These are phyloP conservation scores for Brienomyrus longianalis DNA, from an alignment of 2,113 vertebrate species.

Conservation along the genomic window DNA sequence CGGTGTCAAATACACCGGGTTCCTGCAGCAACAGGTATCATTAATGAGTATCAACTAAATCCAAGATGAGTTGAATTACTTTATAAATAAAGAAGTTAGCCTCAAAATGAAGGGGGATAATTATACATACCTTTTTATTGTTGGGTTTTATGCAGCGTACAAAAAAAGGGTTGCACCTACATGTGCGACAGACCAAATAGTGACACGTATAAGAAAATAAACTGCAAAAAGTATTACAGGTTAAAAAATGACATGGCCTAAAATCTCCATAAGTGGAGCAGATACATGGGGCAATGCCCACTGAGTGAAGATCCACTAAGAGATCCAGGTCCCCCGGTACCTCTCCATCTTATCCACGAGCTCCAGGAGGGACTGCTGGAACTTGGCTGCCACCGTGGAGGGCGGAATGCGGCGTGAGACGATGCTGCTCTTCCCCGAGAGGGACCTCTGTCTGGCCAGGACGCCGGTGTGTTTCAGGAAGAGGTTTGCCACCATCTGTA, in stretches of 20 bases:
- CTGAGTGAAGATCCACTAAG: neutral
- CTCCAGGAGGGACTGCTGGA: slow-evolving; percentile 88
- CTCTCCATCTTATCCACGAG: slow-evolving; percentile 92
- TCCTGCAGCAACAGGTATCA: slow-evolving; percentile 59
- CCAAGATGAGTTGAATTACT: neutral
- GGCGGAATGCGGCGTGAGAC: slow-evolving; percentile 75
- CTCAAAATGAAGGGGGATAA: neutral
- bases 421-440: slow-evolving; percentile 68
- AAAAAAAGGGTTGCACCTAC: slow-evolving; percentile 91
- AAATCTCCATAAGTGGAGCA: neutral
- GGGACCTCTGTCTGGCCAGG: slow-evolving; percentile 68
- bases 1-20: slow-evolving; percentile 74
- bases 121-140: slow-evolving; percentile 79
- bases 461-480: slow-evolving; percentile 76
- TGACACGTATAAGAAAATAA: slow-evolving; percentile 18
- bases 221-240: neutral
- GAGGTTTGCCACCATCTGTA: slow-evolving; percentile 82
- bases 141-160: slow-evolving; percentile 97
- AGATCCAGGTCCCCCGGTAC: slow-evolving; percentile 43
- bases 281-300: neutral
- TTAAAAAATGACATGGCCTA: neutral
- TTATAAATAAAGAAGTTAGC: neutral
- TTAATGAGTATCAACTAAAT: neutral
- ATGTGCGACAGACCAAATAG: slow-evolving; percentile 31
- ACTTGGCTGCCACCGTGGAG: slow-evolving; percentile 83